Percentiles rank a stretch among this genome's conserved stretches.
These are phyloP conservation scores for Plusia festucae DNA, from an alignment of 2,888 invertebrate species.

Conservation along the genomic window DNA sequence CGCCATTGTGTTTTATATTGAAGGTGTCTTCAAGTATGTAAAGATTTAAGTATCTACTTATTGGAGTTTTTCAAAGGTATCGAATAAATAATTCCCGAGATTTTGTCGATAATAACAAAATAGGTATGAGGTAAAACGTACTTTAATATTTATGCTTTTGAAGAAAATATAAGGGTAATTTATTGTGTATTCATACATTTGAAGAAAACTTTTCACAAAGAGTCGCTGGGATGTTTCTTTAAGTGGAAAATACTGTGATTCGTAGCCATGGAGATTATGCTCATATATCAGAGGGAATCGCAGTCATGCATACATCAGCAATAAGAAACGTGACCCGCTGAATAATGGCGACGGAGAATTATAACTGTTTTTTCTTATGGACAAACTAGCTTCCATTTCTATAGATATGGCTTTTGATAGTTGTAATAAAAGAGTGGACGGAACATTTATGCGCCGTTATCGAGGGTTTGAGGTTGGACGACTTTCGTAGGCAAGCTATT, in stretches of 20 bases:
- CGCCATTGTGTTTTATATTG: not conserved
- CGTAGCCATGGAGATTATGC: slow-evolving; percentile 66
- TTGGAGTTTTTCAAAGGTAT: not conserved
- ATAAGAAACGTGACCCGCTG: slow-evolving; percentile 35
- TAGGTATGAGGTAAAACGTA: not conserved
- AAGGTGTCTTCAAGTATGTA: not conserved
- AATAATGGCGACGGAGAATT: slow-evolving; percentile 25
- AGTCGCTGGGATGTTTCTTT: slow-evolving; percentile 42
- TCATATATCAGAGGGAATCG: slow-evolving; percentile 66
- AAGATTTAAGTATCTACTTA: not conserved
- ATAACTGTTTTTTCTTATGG: slow-evolving; percentile 15
- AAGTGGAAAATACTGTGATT: slow-evolving; percentile 64
- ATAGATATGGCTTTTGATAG: not conserved
- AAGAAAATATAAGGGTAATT: not conserved
- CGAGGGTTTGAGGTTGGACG: not conserved
- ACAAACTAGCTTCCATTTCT: not conserved
- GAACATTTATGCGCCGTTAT: not conserved
- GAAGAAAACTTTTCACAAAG: slow-evolving; percentile 43
- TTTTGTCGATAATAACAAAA: not conserved
- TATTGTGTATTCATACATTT: not conserved
- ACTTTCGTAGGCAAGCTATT: not conserved
- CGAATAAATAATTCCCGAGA: not conserved
- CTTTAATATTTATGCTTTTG: not conserved
- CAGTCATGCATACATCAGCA: slow-evolving; percentile 58
- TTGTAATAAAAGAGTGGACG: not conserved